phyloP scores from a whole-genome alignment of 2,113 vertebrate species.

The Merops nubicus region DNA sequence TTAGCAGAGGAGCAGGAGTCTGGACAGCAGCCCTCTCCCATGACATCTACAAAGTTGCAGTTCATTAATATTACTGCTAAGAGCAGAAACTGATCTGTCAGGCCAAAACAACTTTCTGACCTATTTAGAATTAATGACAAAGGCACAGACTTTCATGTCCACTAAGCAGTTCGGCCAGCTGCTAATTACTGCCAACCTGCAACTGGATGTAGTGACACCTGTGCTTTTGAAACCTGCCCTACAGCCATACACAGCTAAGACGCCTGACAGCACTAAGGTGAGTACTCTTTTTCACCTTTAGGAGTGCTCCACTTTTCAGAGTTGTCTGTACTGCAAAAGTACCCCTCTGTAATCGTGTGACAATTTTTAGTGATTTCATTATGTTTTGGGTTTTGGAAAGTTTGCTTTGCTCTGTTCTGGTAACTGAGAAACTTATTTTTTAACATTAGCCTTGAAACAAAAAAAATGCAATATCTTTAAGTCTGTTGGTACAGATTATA shows the following conservation, averaged over 20 bases:
- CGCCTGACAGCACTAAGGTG: background rate
- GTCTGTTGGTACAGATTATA: background rate
- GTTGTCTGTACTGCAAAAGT: background rate
- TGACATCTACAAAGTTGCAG: slow-evolving; percentile 23
- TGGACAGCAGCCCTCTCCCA: slow-evolving; percentile 13
- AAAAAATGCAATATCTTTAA: background rate
- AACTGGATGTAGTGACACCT: background rate
- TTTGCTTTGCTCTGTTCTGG: background rate
- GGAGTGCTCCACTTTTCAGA: background rate
- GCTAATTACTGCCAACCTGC: background rate
- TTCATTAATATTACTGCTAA: slow-evolving; percentile 46
- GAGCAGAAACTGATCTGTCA: slow-evolving; percentile 15
- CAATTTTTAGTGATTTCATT: background rate
- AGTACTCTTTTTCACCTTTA: background rate
- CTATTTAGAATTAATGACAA: background rate
- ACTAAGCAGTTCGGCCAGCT: background rate
- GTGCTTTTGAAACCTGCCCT: background rate
- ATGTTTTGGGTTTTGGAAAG: background rate
- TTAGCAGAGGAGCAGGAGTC: background rate
- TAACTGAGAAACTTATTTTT: background rate
- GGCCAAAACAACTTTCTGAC: slow-evolving; percentile 10
- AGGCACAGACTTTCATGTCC: background rate
- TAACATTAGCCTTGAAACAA: background rate
- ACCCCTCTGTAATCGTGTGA: background rate
- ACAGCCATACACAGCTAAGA: background rate